A percentile compares a stretch with the other conserved stretches of the same genome.
Evolutionary conservation across 2,888 invertebrate species (phyloP).

Genomic region (Protodeltote pygarga): DNA sequence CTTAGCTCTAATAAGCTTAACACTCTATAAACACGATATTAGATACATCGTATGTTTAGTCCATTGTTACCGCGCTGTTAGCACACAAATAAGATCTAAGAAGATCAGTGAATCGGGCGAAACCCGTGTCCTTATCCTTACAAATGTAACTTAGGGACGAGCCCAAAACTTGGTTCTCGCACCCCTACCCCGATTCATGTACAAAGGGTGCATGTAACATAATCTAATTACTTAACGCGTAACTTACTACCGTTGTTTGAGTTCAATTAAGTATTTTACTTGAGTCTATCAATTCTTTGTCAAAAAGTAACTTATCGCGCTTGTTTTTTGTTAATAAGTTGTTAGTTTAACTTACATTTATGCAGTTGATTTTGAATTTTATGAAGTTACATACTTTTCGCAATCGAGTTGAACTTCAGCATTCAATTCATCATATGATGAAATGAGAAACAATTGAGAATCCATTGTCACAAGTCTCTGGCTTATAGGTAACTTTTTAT

Average conservation of each 20-base stretch:
- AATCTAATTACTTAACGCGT: constrained; percentile 56
- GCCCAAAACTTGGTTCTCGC: constrained; percentile 74
- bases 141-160: constrained; percentile 80
- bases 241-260: constrained; percentile 54
- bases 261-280: constrained; percentile 47
- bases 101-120: constrained; percentile 64
- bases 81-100: constrained; percentile 70
- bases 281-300: constrained; percentile 23
- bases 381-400: no score
- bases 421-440: no score
- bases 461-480: no score
- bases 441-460: no score
- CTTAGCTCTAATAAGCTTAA: constrained; percentile 41
- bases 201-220: constrained; percentile 55
- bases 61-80: constrained; percentile 68
- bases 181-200: constrained; percentile 62
- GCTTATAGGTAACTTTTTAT: no score
- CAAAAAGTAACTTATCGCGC: constrained; percentile 13
- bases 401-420: no score
- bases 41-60: constrained; percentile 42
- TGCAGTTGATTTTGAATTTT: no score
- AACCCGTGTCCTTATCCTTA: constrained; percentile 67
- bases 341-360: no score
- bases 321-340: background rate
- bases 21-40: constrained; percentile 18